Conservation (phyloP, 2,113 vertebrate genomes). For the Megaceryle torquata region DNA sequence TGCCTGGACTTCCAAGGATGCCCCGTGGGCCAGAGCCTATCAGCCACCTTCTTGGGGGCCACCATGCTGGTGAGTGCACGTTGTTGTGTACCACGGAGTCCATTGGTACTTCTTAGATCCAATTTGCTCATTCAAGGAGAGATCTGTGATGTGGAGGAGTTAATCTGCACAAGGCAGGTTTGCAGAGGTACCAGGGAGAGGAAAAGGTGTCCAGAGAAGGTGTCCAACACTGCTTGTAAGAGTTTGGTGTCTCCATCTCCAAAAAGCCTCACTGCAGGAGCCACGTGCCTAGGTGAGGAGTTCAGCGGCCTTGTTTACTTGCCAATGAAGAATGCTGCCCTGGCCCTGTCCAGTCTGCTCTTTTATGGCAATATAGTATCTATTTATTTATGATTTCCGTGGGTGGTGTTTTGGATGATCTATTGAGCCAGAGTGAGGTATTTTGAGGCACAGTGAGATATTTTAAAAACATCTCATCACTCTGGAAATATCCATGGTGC, state of each 20-base stretch:
- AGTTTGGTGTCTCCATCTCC: background rate
- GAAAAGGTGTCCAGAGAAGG: background rate
- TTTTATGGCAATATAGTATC: background rate
- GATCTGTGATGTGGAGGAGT: background rate
- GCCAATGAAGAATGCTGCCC: background rate
- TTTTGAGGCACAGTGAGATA: conserved; percentile 64
- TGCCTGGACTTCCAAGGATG: background rate
- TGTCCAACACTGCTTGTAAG: background rate
- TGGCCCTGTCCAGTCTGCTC: conserved; percentile 4
- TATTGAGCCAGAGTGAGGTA: conserved; percentile 66
- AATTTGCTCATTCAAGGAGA: background rate
- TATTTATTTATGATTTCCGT: conserved; percentile 67
- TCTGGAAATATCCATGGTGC: conserved; percentile 61
- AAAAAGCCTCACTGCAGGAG: background rate
- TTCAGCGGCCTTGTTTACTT: background rate
- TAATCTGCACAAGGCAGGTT: background rate
- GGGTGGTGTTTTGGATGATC: conserved; percentile 64
- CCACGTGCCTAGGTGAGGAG: background rate
- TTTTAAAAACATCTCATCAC: conserved; percentile 67
- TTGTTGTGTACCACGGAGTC: rapidly evolving
- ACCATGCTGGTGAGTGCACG: background rate
- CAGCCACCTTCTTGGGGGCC: background rate
- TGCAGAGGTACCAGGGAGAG: background rate
- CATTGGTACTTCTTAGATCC: background rate
- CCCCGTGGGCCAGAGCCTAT: background rate